Percentiles rank a stretch among this genome's conserved stretches.
These are phyloP conservation scores for Esox masquinongy DNA, from an alignment of 2,797 vertebrate genomes.

Conservation along the genomic window DNA sequence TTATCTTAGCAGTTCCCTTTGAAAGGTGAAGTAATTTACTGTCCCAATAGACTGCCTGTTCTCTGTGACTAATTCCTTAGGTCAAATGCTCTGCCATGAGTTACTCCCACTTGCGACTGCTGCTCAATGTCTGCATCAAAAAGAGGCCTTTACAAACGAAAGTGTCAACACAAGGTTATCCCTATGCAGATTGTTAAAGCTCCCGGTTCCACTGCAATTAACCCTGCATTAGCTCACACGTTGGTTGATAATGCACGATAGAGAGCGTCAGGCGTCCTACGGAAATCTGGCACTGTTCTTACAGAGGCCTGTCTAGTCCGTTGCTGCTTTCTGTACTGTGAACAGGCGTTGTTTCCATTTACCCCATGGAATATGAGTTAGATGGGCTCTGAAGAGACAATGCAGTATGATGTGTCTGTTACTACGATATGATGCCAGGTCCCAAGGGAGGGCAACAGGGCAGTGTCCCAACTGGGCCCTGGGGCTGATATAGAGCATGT, in stretches of 20 bases:
- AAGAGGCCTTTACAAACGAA: conserved; percentile 18
- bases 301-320: neutral
- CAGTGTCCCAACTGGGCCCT: neutral
- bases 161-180: conserved; percentile 7
- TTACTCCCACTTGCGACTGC: neutral
- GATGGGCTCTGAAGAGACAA: conserved; percentile 7
- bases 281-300: conserved; percentile 12
- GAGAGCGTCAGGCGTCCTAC: conserved; percentile 20
- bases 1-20: neutral
- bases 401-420: conserved; percentile 11
- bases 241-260: conserved; percentile 40
- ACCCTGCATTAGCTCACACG: conserved; percentile 16
- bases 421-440: conserved; percentile 18
- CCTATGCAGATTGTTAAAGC: conserved; percentile 3
- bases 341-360: conserved; percentile 19
- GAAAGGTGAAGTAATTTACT: neutral
- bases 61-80: neutral
- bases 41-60: neutral
- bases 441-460: neutral
- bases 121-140: conserved; percentile 26
- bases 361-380: conserved; percentile 6
- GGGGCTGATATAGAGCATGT: neutral
- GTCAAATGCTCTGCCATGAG: neutral
- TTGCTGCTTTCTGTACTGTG: neutral
- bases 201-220: conserved; percentile 26